Evolutionary conservation across 2,888 invertebrate species (phyloP).

Genomic region (Ophion ellenae): DNA sequence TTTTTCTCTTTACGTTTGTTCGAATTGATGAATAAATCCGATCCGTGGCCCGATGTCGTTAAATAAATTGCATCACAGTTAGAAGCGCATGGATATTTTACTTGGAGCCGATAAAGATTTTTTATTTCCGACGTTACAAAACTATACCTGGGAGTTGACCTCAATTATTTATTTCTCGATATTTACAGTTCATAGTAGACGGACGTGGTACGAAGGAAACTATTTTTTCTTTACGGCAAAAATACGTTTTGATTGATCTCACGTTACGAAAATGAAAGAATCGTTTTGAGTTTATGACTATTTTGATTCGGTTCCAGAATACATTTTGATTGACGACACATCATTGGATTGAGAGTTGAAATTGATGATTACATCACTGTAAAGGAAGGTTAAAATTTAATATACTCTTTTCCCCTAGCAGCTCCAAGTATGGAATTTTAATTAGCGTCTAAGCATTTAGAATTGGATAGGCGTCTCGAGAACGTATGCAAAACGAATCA

Average conservation of each 20-base stretch:
- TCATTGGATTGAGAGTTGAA: not conserved
- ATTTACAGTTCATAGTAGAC: not conserved
- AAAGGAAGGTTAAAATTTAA: not conserved
- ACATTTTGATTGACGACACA: too few species aligned
- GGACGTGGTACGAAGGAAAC: not conserved
- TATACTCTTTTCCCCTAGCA: not conserved
- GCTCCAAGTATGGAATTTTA: constrained; percentile 41
- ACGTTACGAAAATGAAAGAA: not conserved
- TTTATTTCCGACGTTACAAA: not conserved
- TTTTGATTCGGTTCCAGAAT: not conserved
- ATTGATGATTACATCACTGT: not conserved
- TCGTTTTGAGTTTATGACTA: not conserved
- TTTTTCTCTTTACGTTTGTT: not conserved
- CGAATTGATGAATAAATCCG: constrained; percentile 16
- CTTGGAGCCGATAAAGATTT: constrained; percentile 26
- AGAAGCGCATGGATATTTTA: constrained; percentile 33
- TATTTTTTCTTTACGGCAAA: not conserved
- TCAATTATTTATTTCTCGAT: too few species aligned
- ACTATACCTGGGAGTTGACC: not conserved
- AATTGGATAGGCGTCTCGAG: constrained; percentile 30
- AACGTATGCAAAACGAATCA: constrained; percentile 44
- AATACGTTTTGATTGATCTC: not conserved
- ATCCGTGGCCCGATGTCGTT: constrained; percentile 34
- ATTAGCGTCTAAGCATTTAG: constrained; percentile 21
- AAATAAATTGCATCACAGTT: constrained; percentile 25